Conservation (phyloP, 23 tunicate genomes). For the Oikopleura vanhoeffeni region DNA sequence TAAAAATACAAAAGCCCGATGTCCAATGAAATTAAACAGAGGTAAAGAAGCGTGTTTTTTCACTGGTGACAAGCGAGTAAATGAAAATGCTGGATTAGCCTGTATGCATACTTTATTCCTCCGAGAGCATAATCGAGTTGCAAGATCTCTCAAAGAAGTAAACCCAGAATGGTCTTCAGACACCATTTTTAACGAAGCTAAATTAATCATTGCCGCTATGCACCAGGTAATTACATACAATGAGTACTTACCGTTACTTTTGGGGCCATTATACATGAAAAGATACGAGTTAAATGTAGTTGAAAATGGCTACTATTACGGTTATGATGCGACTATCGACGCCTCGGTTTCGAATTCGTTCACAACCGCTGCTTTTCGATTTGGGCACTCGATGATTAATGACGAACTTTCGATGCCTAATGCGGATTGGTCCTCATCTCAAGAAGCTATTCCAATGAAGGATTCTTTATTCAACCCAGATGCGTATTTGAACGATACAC, state of each 20-base stretch:
- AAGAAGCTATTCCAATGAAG: conserved; percentile 7
- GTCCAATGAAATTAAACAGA: background rate
- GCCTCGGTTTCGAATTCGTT: conserved; percentile 45
- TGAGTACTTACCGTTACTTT: conserved; percentile 31
- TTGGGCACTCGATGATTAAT: conserved; percentile 38
- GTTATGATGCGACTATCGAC: conserved; percentile 49
- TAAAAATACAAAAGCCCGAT: background rate
- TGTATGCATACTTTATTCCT: conserved; percentile 15
- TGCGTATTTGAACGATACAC: background rate
- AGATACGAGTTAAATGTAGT: conserved; percentile 26
- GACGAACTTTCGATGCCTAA: background rate
- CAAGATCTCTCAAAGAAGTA: background rate
- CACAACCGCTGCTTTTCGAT: conserved; percentile 57
- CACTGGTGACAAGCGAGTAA: conserved; percentile 4
- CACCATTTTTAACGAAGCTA: background rate
- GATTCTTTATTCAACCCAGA: conserved; percentile 21
- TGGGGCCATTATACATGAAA: conserved; percentile 28
- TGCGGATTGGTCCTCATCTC: background rate
- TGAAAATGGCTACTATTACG: conserved; percentile 37
- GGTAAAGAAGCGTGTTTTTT: background rate
- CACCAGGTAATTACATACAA: conserved; percentile 23
- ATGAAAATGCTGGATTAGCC: conserved; percentile 12
- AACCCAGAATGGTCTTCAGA: conserved; percentile 11
- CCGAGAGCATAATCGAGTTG: conserved; percentile 17
- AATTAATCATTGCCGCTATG: conserved; percentile 1